A percentile compares a stretch with the other conserved stretches of the same genome.
phyloP scores from a whole-genome alignment of 2,797 vertebrate genomes.

The Peromyscus attwateri region DNA sequence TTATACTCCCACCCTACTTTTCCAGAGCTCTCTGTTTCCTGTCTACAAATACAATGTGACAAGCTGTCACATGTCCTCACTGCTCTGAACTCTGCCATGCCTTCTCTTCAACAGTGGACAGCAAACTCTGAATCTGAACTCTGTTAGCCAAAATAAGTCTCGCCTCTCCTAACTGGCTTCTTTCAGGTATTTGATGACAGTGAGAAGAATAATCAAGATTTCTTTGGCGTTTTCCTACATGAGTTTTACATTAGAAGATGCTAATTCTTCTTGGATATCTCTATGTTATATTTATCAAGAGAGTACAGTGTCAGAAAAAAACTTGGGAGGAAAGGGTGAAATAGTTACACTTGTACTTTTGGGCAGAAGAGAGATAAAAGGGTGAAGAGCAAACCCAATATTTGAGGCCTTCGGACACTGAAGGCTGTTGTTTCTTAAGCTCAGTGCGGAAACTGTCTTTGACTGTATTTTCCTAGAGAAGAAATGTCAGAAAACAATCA shows the following conservation, averaged over 20 bases:
- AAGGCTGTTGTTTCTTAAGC: not conserved
- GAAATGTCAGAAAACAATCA: conserved; percentile 13
- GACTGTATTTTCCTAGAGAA: not conserved
- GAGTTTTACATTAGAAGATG: not conserved
- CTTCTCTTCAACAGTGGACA: not conserved
- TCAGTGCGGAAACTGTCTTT: not conserved
- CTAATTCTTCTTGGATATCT: not conserved
- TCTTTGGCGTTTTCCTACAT: not conserved
- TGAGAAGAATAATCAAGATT: not conserved
- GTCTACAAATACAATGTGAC: not conserved
- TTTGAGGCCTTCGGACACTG: not conserved
- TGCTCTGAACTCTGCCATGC: not conserved
- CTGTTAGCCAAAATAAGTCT: not conserved
- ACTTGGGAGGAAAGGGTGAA: too few relatives aligned
- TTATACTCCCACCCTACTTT: not conserved
- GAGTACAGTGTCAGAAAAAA: not conserved
- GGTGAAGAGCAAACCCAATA: not conserved
- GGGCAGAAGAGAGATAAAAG: not conserved
- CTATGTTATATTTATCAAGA: not conserved
- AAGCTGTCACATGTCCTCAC: not conserved
- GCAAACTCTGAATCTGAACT: not conserved
- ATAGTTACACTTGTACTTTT: not conserved
- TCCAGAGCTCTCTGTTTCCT: not conserved
- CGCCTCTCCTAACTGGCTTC: not conserved
- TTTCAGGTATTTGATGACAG: not conserved